phyloP scores from a whole-genome alignment of 2,888 invertebrate species.

The Leucoma salicis region DNA sequence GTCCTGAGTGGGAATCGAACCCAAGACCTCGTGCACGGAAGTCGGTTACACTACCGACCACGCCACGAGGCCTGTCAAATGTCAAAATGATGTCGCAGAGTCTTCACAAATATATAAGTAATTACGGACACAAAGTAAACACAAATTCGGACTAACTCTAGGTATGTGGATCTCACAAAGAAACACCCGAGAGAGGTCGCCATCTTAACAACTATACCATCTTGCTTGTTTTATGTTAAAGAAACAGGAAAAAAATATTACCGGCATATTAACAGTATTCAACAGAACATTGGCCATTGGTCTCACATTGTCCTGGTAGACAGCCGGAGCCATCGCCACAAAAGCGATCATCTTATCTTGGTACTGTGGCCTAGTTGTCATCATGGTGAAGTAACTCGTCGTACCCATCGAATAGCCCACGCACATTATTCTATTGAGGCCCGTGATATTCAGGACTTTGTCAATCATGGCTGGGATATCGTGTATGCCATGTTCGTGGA shows the following conservation, averaged over 20 bases:
- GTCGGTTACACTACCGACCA: too few relatives aligned
- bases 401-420: conserved; percentile 84
- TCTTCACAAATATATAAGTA: too few relatives aligned
- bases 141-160: too few relatives aligned
- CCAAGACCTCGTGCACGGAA: too few relatives aligned
- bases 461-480: conserved; percentile 82
- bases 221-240: too few relatives aligned
- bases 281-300: conserved; percentile 40
- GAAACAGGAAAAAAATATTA: conserved; percentile 16
- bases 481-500: conserved; percentile 82
- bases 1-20: too few relatives aligned
- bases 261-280: conserved; percentile 49
- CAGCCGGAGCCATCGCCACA: conserved; percentile 78
- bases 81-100: too few relatives aligned
- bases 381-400: conserved; percentile 80
- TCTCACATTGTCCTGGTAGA: conserved; percentile 62
- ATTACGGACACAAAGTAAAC: too few relatives aligned
- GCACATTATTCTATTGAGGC: conserved; percentile 68
- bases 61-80: too few relatives aligned
- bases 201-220: too few relatives aligned
- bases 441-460: conserved; percentile 65
- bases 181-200: too few relatives aligned
- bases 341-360: conserved; percentile 76
- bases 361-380: conserved; percentile 78
- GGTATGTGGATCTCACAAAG: too few relatives aligned